Evolutionary conservation across 2,888 invertebrate species (phyloP).

Genomic region (Anodontia alba): DNA sequence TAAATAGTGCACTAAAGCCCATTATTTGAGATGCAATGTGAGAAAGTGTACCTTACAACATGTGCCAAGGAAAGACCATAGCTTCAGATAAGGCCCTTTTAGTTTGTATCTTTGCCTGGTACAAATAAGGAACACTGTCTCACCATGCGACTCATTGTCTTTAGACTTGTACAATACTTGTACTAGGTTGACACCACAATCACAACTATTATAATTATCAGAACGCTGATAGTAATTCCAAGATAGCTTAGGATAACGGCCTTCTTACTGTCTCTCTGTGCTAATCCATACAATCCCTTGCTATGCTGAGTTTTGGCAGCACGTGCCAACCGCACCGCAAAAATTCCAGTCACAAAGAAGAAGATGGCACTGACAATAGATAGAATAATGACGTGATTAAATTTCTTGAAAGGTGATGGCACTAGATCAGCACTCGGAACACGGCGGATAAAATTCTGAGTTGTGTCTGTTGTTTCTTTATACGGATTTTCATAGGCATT

Average conservation of each 20-base stretch:
- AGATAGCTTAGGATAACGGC: conserved; percentile 76
- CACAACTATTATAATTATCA: conserved; percentile 43
- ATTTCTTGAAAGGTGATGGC: conserved; percentile 77
- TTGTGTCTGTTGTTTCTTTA: conserved; percentile 78
- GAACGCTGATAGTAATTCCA: conserved; percentile 67
- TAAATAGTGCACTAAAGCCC: no score
- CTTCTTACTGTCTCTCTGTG: conserved; percentile 74
- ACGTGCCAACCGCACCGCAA: conserved; percentile 74
- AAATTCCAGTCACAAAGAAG: conserved; percentile 72
- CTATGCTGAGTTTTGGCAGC: conserved; percentile 75
- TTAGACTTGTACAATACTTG: no score
- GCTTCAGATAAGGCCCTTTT: no score
- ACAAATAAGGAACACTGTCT: no score
- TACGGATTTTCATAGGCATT: conserved; percentile 79
- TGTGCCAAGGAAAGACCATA: no score
- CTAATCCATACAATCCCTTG: conserved; percentile 79
- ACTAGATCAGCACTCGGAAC: conserved; percentile 77
- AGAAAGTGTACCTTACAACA: no score
- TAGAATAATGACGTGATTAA: conserved; percentile 75
- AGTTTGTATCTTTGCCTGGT: no score
- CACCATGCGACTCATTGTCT: no score
- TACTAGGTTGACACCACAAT: conserved; percentile 20
- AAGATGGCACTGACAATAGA: conserved; percentile 74
- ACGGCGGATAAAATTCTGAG: conserved; percentile 73
- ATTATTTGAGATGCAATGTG: no score